These are phyloP conservation scores for Torymus tubicola DNA, from an alignment of 2,888 invertebrate genomes.

Conservation along the genomic window DNA sequence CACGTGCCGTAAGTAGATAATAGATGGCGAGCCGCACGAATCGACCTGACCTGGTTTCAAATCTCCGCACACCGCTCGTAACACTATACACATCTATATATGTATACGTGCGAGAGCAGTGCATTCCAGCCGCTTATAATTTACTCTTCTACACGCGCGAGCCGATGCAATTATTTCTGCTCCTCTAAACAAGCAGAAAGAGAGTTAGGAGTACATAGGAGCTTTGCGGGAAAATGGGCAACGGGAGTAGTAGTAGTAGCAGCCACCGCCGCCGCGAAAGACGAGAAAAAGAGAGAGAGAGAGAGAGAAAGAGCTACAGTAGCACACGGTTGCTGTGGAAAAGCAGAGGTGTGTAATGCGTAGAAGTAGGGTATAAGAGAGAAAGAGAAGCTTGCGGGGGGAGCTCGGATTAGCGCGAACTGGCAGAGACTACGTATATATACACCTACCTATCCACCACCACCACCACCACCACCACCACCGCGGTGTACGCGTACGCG, in stretches of 20 bases:
- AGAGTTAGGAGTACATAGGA: background rate
- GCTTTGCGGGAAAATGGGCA: constrained; percentile 23
- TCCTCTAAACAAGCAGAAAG: constrained; percentile 19
- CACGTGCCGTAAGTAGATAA: constrained; percentile 31
- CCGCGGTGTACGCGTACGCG: background rate
- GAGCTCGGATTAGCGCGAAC: constrained; percentile 63
- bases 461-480: no score
- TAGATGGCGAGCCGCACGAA: constrained; percentile 21
- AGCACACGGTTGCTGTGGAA: background rate
- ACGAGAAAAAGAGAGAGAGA: constrained; percentile 12
- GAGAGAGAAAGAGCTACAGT: background rate
- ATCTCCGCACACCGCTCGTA: no score
- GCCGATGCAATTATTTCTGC: constrained; percentile 40
- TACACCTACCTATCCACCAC: no score
- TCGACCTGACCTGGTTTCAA: constrained; percentile 39
- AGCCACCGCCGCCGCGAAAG: background rate
- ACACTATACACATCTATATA: no score
- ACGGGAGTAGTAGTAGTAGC: background rate
- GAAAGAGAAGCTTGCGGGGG: constrained; percentile 62
- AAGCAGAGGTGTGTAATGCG: constrained; percentile 48
- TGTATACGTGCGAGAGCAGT: constrained; percentile 24
- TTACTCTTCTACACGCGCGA: constrained; percentile 2
- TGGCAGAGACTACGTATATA: constrained; percentile 48
- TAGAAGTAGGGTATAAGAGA: constrained; percentile 65
- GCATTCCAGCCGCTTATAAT: constrained; percentile 31